A percentile compares a stretch with the other conserved stretches of the same genome.
Conservation (phyloP, 64 coral and sea anemone genomes). For the Cladopsammia gracilis region DNA sequence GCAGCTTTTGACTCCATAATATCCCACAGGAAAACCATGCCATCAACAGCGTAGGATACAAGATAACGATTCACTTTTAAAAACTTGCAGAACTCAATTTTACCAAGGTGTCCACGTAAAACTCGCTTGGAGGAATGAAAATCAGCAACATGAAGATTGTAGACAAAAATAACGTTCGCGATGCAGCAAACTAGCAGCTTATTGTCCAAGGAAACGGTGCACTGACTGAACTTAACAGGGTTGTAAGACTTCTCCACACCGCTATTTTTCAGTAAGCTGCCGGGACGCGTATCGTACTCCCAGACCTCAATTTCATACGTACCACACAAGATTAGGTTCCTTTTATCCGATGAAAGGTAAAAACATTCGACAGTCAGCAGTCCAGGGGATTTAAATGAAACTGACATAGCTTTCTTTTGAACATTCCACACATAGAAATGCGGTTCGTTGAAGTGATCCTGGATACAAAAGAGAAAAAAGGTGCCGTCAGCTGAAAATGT, state of each 20-base stretch:
- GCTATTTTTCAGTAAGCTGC: too few relatives aligned
- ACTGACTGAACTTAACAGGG: neutral
- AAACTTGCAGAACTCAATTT: slow-evolving; percentile 36
- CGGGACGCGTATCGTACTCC: neutral
- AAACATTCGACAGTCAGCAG: neutral
- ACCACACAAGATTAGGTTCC: neutral
- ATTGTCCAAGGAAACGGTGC: too few relatives aligned
- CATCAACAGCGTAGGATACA: slow-evolving; percentile 32
- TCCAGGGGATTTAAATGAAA: neutral
- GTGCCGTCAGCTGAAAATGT: neutral
- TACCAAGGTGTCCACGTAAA: slow-evolving; percentile 1
- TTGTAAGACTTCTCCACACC: neutral
- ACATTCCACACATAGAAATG: neutral
- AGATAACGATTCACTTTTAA: too few relatives aligned
- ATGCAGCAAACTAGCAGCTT: too few relatives aligned
- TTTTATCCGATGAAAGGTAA: neutral
- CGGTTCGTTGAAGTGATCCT: neutral
- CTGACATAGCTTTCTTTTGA: neutral
- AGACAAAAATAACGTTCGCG: slow-evolving; percentile 16
- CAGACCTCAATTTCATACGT: slow-evolving; percentile 1
- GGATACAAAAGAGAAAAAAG: neutral
- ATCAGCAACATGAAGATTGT: neutral
- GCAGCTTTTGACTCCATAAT: neutral
- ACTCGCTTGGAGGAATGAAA: neutral
- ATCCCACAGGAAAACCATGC: too few relatives aligned